phyloP scores from a whole-genome alignment of 2,113 vertebrate species.

The Petrocephalus zakoni region DNA sequence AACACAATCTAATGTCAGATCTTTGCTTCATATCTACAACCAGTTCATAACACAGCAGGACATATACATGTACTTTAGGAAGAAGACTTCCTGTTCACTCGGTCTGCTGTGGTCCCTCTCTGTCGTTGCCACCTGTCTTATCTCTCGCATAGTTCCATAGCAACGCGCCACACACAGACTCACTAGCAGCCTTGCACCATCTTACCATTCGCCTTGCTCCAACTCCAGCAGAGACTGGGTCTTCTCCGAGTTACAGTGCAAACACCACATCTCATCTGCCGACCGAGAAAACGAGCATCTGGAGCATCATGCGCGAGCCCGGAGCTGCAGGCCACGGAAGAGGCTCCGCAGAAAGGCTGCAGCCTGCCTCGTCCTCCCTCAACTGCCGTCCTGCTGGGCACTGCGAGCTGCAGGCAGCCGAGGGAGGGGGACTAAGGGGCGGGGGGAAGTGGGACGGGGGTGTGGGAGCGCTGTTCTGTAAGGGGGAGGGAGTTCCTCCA shows the following conservation, averaged over 20 bases:
- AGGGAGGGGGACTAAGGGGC: conserved; percentile 18
- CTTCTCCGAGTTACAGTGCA: conserved; percentile 90
- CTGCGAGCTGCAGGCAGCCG: conserved; percentile 45
- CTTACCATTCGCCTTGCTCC: conserved; percentile 75
- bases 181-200: background rate
- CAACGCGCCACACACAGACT: background rate
- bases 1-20: background rate
- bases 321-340: background rate
- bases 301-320: conserved; percentile 40
- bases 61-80: background rate
- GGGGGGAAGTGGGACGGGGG: conserved; percentile 16
- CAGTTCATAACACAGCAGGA: background rate
- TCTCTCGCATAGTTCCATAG: background rate
- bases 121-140: background rate
- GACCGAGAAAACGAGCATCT: conserved; percentile 34
- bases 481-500: conserved; percentile 30
- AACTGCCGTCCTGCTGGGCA: conserved; percentile 20
- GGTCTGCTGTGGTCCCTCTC: background rate
- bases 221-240: conserved; percentile 89
- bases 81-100: background rate
- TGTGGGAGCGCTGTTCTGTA: background rate
- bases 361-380: background rate
- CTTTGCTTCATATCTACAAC: background rate
- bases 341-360: background rate
- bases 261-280: conserved; percentile 81